Percentiles rank a stretch among this genome's conserved stretches.
Evolutionary conservation across 2,113 vertebrate genomes (phyloP).

Genomic region (Pavo muticus): DNA sequence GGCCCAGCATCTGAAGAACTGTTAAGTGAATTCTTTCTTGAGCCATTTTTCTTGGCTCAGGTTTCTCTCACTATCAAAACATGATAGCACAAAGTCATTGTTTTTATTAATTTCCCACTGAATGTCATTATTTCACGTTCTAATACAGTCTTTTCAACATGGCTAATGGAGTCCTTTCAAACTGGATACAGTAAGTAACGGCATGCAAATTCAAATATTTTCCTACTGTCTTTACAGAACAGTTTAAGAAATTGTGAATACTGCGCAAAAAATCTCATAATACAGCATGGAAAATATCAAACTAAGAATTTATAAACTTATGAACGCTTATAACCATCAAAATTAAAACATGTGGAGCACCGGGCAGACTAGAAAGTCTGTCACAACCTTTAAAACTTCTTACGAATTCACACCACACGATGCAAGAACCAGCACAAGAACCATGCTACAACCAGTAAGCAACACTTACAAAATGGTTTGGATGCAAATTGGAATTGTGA

Average conservation of each 20-base stretch:
- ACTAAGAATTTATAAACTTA: not conserved
- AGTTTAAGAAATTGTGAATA: not conserved
- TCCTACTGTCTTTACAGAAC: not conserved
- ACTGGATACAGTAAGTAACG: not conserved
- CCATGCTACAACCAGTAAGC: not conserved
- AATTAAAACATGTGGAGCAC: slow-evolving; percentile 3
- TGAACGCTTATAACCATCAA: not conserved
- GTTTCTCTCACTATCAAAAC: not conserved
- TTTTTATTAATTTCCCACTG: not conserved
- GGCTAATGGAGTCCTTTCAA: not conserved
- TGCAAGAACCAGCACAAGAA: slow-evolving; percentile 12
- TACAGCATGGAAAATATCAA: not conserved
- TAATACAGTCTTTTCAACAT: not conserved
- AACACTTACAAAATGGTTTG: slow-evolving; percentile 74
- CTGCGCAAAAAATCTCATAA: not conserved
- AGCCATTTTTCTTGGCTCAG: not conserved
- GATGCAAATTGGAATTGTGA: not conserved
- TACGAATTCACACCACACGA: slow-evolving; percentile 48
- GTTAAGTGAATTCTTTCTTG: not conserved
- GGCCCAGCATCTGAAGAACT: not conserved
- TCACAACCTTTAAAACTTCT: not conserved
- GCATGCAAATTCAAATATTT: slow-evolving; percentile 7
- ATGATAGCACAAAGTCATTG: not conserved
- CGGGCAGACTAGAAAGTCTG: not conserved
- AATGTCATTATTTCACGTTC: not conserved